phyloP scores from a whole-genome alignment of 1,140 invertebrate species.

The Drosophila sucinea region DNA sequence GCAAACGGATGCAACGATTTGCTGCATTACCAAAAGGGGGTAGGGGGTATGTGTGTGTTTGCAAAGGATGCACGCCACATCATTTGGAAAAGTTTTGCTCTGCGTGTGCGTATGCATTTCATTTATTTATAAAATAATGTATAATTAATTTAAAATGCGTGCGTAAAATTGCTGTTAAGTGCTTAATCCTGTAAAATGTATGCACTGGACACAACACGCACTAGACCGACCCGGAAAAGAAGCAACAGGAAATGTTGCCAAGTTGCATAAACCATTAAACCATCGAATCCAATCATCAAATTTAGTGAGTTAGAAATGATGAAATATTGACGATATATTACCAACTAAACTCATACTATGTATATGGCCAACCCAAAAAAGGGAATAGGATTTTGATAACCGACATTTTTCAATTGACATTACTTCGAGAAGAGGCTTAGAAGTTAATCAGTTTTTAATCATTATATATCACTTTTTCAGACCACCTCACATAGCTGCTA shows the following conservation, averaged over 20 bases:
- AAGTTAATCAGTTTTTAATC: too few relatives aligned
- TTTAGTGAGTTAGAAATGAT: conserved; percentile 3
- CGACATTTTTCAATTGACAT: too few relatives aligned
- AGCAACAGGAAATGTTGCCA: conserved; percentile 26
- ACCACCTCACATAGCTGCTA: too few relatives aligned
- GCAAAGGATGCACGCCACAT: conserved; percentile 22
- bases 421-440: too few relatives aligned
- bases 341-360: too few relatives aligned
- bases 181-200: conserved; percentile 73
- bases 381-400: too few relatives aligned
- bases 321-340: not conserved
- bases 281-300: conserved; percentile 9
- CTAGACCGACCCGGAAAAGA: not conserved
- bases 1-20: conserved; percentile 6
- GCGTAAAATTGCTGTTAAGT: conserved; percentile 72
- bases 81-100: conserved; percentile 38
- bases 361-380: too few relatives aligned
- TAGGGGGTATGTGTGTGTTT: not conserved
- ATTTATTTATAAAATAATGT: conserved; percentile 77
- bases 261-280: conserved; percentile 11
- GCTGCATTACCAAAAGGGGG: not conserved
- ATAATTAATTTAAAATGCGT: conserved; percentile 78
- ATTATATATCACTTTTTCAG: too few relatives aligned
- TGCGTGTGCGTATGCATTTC: conserved; percentile 65
- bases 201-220: conserved; percentile 2